A percentile compares a stretch with the other conserved stretches of the same genome.
Conservation (phyloP, 2,113 vertebrate genomes). For the Merops nubicus region DNA sequence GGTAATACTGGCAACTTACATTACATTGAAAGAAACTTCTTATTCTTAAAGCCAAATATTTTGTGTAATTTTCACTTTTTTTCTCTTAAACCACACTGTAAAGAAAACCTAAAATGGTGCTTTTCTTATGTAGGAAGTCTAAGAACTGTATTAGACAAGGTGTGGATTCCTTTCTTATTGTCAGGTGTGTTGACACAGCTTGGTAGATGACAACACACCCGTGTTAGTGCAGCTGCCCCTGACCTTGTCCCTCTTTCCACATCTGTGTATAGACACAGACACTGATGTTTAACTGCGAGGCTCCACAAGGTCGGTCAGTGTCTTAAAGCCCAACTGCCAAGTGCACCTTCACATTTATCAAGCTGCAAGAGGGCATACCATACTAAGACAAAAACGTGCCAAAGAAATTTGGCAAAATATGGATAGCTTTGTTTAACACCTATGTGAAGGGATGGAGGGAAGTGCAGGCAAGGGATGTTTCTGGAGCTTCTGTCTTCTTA, state of each 20-base stretch:
- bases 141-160: not conserved
- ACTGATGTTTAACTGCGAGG: not conserved
- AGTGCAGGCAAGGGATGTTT: not conserved
- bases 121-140: not conserved
- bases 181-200: not conserved
- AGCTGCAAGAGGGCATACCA: not conserved
- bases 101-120: not conserved
- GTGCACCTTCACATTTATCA: not conserved
- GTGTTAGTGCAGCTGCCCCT: not conserved
- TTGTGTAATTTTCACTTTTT: not conserved
- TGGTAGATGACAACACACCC: not conserved
- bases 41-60: not conserved
- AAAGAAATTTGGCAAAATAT: not conserved
- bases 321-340: not conserved
- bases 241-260: not conserved
- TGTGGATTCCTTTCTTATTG: not conserved
- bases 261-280: not conserved
- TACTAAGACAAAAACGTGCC: not conserved
- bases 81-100: not conserved
- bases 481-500: not conserved
- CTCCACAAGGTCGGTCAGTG: not conserved
- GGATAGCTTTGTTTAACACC: not conserved
- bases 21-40: not conserved
- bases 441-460: not conserved
- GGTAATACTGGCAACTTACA: not conserved